phyloP scores from a whole-genome alignment of 2,888 invertebrate genomes.

The Cephus pulcher region DNA sequence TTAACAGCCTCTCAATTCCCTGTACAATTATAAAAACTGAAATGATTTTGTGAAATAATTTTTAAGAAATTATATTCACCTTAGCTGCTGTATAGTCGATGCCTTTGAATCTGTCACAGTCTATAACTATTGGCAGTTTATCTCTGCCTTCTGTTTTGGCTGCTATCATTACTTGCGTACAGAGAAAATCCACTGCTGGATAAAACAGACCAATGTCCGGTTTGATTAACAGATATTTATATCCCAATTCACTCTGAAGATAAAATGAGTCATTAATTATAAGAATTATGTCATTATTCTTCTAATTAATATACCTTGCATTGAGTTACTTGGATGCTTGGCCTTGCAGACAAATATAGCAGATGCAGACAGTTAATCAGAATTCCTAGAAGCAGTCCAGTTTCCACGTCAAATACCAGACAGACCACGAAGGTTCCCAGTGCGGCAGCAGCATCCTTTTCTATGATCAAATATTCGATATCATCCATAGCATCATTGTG shows the following conservation, averaged over 20 bases:
- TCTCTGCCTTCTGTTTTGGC: constrained; percentile 65
- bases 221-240: constrained; percentile 71
- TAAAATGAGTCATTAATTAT: constrained; percentile 20
- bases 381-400: constrained; percentile 82
- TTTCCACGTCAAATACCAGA: constrained; percentile 79
- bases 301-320: constrained; percentile 61
- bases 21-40: constrained; percentile 52
- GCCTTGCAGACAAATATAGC: constrained; percentile 77
- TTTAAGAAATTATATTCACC: constrained; percentile 58
- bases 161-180: constrained; percentile 70
- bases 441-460: constrained; percentile 75
- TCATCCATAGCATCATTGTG: not conserved
- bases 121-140: constrained; percentile 71
- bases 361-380: constrained; percentile 74
- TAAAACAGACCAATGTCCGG: constrained; percentile 78
- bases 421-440: constrained; percentile 77
- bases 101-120: constrained; percentile 74
- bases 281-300: not conserved
- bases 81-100: constrained; percentile 78
- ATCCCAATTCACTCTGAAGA: constrained; percentile 64
- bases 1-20: constrained; percentile 71
- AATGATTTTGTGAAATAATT: constrained; percentile 14
- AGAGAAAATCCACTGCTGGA: constrained; percentile 76
- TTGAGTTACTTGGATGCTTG: constrained; percentile 67
- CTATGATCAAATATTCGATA: constrained; percentile 28